Percentiles rank a stretch among this genome's conserved stretches.
phyloP scores from a whole-genome alignment of 2,797 vertebrate genomes.

The Betta splendens region DNA sequence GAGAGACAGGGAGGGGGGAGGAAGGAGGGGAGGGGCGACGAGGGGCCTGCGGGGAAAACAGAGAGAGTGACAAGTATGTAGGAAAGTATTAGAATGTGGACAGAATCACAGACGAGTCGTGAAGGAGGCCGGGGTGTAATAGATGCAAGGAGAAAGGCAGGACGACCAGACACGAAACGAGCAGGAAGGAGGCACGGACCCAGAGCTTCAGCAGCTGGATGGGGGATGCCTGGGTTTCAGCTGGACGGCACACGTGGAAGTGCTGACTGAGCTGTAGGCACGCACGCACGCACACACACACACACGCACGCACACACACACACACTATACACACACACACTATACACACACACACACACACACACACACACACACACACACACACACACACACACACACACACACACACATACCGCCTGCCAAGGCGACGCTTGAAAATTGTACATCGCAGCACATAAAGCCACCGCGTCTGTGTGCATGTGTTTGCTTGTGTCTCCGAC shows the following conservation, averaged over 20 bases:
- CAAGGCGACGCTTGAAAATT: constrained; percentile 68
- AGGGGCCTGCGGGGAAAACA: constrained; percentile 42
- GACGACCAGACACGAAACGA: constrained; percentile 19
- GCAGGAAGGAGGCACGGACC: constrained; percentile 28
- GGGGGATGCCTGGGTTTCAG: constrained; percentile 65
- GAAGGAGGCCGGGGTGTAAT: constrained; percentile 8
- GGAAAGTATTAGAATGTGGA: constrained; percentile 23
- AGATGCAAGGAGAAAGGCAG: constrained; percentile 8
- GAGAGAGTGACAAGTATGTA: constrained; percentile 40
- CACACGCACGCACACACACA: constrained; percentile 12
- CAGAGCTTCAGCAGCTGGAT: constrained; percentile 31
- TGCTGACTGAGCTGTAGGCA: constrained; percentile 69
- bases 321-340: constrained; percentile 18
- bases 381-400: constrained; percentile 16
- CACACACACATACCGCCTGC: constrained; percentile 51
- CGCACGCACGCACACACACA: constrained; percentile 25
- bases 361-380: constrained; percentile 22
- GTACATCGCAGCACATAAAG: constrained; percentile 70
- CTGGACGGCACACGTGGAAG: constrained; percentile 66
- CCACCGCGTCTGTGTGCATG: constrained; percentile 29
- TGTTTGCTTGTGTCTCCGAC: constrained; percentile 24
- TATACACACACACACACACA: constrained; percentile 18
- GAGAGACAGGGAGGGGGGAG: constrained; percentile 49
- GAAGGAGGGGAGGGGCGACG: constrained; percentile 52
- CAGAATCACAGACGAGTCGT: constrained; percentile 12